These are phyloP conservation scores for Porites lutea DNA, from an alignment of 64 coral and sea anemone species.

Conservation along the genomic window DNA sequence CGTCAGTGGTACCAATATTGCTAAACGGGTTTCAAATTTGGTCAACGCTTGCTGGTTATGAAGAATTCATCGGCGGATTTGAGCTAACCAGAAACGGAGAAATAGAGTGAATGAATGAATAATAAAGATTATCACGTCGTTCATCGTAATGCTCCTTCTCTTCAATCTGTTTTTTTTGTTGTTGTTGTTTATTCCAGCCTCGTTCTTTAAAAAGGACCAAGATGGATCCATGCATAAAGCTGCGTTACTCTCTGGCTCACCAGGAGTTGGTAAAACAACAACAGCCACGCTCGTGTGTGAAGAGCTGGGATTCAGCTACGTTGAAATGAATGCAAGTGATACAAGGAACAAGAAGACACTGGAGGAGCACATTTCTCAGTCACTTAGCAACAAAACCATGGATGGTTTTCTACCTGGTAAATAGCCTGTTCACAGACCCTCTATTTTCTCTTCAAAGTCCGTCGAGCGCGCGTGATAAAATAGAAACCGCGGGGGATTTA, in stretches of 20 bases:
- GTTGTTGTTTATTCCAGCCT: slow-evolving; percentile 31
- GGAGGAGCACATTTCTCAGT: slow-evolving; percentile 72
- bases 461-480: too few relatives aligned
- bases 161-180: neutral
- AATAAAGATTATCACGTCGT: too few relatives aligned
- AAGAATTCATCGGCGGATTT: too few relatives aligned
- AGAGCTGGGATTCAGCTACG: slow-evolving; percentile 87
- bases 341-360: slow-evolving; percentile 91
- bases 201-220: slow-evolving; percentile 90
- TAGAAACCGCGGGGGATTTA: too few relatives aligned
- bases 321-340: slow-evolving; percentile 99
- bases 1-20: too few relatives aligned
- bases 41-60: too few relatives aligned
- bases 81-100: too few relatives aligned
- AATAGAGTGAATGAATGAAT: too few relatives aligned
- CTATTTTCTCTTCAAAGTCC: neutral
- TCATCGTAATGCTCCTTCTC: neutral
- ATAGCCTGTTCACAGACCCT: too few relatives aligned
- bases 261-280: slow-evolving; percentile 97
- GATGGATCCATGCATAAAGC: slow-evolving; percentile 87
- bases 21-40: too few relatives aligned
- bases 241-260: slow-evolving; percentile 86
- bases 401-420: slow-evolving; percentile 82
- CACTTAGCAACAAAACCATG: slow-evolving; percentile 89
- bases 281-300: slow-evolving; percentile 89